Percentiles rank a stretch among this genome's conserved stretches.
phyloP scores from a whole-genome alignment of 2,113 vertebrate genomes.

The Rattus rattus region DNA sequence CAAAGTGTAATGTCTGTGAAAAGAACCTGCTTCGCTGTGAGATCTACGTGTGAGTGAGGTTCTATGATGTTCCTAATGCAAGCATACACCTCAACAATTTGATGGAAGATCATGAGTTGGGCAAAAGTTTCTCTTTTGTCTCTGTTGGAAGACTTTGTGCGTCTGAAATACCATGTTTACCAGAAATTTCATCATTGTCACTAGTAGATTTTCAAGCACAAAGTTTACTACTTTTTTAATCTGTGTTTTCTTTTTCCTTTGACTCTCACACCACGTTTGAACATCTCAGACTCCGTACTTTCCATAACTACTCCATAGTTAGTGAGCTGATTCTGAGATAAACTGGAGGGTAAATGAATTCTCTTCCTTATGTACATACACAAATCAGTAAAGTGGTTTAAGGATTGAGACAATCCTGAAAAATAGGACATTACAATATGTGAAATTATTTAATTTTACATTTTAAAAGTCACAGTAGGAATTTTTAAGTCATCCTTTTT shows the following conservation, averaged over 20 bases:
- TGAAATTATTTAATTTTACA: slow-evolving; percentile 30
- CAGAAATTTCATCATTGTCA: background rate
- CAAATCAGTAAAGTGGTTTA: background rate
- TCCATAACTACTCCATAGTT: background rate
- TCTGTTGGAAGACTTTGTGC: background rate
- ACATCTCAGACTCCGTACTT: background rate
- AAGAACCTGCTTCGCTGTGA: background rate
- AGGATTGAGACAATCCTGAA: slow-evolving; percentile 18
- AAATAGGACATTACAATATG: background rate
- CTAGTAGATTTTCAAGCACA: background rate
- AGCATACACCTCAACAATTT: background rate
- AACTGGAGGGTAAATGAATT: background rate
- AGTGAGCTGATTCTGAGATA: background rate
- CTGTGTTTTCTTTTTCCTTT: background rate
- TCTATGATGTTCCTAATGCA: background rate
- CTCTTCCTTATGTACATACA: background rate
- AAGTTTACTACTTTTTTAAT: background rate
- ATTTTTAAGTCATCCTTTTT: slow-evolving; percentile 50
- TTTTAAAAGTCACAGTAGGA: background rate
- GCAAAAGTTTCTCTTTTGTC: background rate
- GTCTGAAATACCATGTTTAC: background rate
- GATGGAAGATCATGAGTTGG: background rate
- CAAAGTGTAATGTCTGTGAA: background rate
- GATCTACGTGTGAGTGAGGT: background rate
- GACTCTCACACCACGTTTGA: background rate